Evolutionary conservation across 2,113 vertebrate species (phyloP).

Genomic region (Myiozetetes cayanensis): DNA sequence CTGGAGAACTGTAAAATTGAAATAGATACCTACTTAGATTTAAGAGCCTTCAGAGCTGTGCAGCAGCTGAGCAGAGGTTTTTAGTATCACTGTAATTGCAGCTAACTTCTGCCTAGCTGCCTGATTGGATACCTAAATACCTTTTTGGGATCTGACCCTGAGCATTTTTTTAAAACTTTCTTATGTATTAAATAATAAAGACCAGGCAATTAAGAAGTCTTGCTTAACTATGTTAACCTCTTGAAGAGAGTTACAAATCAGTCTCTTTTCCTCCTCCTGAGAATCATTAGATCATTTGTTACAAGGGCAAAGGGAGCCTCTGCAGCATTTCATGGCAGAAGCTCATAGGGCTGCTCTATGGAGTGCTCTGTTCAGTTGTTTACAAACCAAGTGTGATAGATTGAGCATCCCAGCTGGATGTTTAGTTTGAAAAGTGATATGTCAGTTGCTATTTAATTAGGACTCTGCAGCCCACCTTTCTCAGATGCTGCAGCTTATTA

Average conservation of each 20-base stretch:
- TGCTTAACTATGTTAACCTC: not conserved
- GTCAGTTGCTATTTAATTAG: constrained; percentile 19
- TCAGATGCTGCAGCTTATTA: constrained; percentile 25
- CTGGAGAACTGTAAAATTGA: constrained; percentile 27
- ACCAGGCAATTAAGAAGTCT: constrained; percentile 27
- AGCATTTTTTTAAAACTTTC: not conserved
- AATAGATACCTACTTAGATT: constrained; percentile 27
- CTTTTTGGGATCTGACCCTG: not conserved
- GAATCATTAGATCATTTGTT: constrained; percentile 22
- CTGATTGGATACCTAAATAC: not conserved
- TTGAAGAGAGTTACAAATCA: constrained; percentile 45
- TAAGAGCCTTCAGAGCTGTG: constrained; percentile 28
- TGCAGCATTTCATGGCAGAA: not conserved
- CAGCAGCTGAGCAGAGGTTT: constrained; percentile 2
- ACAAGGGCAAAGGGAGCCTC: constrained; percentile 21
- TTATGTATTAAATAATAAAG: constrained; percentile 28
- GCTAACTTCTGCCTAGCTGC: not conserved
- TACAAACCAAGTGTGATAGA: not conserved
- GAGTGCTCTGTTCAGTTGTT: not conserved
- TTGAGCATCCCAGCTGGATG: constrained; percentile 40
- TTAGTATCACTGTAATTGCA: not conserved
- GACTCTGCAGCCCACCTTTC: not conserved
- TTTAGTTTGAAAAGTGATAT: constrained; percentile 20
- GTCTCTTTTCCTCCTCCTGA: constrained; percentile 30
- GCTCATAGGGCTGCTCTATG: not conserved